Conservation (phyloP, 1,140 invertebrate species). For the Zaprionus davidi region DNA sequence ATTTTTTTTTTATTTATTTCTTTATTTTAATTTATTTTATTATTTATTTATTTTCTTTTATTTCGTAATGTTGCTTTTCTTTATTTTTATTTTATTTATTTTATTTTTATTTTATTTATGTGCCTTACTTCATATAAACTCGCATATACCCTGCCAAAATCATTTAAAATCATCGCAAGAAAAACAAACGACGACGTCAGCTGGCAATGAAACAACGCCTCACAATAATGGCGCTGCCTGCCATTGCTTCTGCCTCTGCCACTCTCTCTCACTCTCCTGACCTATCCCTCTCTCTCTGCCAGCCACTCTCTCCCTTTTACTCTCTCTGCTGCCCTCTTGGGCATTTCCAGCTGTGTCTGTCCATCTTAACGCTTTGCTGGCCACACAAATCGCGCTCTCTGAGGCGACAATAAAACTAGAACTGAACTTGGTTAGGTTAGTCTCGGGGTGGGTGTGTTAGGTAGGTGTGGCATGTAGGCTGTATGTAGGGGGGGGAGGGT, state of each 20-base stretch:
- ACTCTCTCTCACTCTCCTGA: constrained; percentile 14
- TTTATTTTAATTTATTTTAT: too few species aligned
- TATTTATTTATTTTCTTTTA: too few species aligned
- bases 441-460: constrained; percentile 15
- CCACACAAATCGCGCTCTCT: constrained; percentile 52
- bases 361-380: constrained; percentile 30
- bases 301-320: background rate
- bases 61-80: too few species aligned
- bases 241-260: constrained; percentile 22
- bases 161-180: constrained; percentile 23
- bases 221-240: constrained; percentile 40
- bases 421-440: constrained; percentile 6
- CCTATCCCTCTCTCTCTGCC: constrained; percentile 1
- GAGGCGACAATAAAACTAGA: constrained; percentile 3
- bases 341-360: constrained; percentile 29
- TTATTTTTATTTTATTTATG: background rate
- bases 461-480: constrained; percentile 49
- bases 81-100: background rate
- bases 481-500: background rate
- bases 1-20: too few species aligned
- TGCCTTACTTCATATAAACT: background rate
- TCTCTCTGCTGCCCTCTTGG: background rate
- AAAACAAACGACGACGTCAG: constrained; percentile 56
- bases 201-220: constrained; percentile 19
- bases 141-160: constrained; percentile 1